Evolutionary conservation across 2,113 vertebrate species (phyloP), one percentile per base, ranked within the genome.

Genomic region (Oncorhynchus gorbuscha): DNA sequence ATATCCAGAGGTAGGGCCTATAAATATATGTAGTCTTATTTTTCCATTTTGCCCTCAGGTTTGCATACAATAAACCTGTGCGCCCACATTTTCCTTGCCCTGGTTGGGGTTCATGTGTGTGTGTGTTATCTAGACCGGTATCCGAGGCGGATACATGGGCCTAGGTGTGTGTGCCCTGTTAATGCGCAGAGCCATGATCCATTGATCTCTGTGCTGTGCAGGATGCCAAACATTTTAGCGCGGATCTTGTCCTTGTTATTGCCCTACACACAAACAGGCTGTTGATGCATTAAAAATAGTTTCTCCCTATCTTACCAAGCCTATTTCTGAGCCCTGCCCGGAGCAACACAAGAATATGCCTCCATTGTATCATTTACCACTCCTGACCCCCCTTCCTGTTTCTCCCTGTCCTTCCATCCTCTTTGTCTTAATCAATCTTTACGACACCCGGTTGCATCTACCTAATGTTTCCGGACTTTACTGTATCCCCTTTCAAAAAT

Each of bases 391-490:
- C 48, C 72, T 88, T 89, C 87, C 84, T 85, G 81, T 88, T 88
- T 85, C 84, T 76, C 85, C 81, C 78, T 48, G 79, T 90, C 88
- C 86, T 79, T 92, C 91, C 91, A 89, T 91, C 88, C 90, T 88
- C 83, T 55, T 77, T 55, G 87, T 93, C 91, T 94, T 92, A 92
- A 93, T 94, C 93, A 94, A 94, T 94, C 92, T 94, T 94, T 94
- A 94, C 87, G 93, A 93, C 93, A 92, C 93, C 94, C 92, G 86
- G 92, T 92, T 92, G 90, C 90, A 90, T 93, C 93, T 91, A 93
- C 84, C 92, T 94, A 94, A 94, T 94, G 94, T 94, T 94, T 94
- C 94, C 94, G 94, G 94, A 93, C 92, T 93, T 90, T 91, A 91
- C 86, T 83, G 89, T 93, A 89, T 91, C 92, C 93, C 85, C 86